Evolutionary conservation across 2,113 vertebrate genomes (phyloP).

Genomic region (Brienomyrus longianalis): DNA sequence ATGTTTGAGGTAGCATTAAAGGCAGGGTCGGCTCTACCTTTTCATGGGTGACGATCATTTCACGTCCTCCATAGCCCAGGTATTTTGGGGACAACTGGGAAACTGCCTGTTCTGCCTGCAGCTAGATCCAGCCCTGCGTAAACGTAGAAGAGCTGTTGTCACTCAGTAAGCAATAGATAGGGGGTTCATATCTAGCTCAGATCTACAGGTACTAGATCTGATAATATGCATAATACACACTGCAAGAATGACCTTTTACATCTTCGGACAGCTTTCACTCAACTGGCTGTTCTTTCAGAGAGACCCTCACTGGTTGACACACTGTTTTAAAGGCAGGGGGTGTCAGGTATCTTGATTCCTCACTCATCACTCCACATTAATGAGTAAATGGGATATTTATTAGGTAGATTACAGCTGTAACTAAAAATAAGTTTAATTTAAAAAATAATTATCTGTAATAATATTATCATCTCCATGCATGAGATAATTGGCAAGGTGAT

Average conservation of each 20-base stretch:
- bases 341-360: background rate
- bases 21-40: background rate
- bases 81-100: background rate
- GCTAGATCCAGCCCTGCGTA: background rate
- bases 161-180: background rate
- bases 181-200: background rate
- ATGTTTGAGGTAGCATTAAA: background rate
- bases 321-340: background rate
- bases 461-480: background rate
- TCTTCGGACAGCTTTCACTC: background rate
- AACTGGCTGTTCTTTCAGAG: background rate
- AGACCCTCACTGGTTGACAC: background rate
- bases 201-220: background rate
- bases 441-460: slow-evolving; percentile 3
- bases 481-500: slow-evolving; percentile 1
- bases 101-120: background rate
- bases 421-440: background rate
- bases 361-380: background rate
- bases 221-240: background rate
- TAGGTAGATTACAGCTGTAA: background rate
- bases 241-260: background rate
- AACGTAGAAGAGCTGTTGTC: background rate
- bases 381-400: slow-evolving; percentile 9
- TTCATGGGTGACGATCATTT: background rate
- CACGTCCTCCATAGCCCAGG: background rate